Evolutionary conservation across 2,113 vertebrate genomes (phyloP).

Genomic region (Mus spicilegus): DNA sequence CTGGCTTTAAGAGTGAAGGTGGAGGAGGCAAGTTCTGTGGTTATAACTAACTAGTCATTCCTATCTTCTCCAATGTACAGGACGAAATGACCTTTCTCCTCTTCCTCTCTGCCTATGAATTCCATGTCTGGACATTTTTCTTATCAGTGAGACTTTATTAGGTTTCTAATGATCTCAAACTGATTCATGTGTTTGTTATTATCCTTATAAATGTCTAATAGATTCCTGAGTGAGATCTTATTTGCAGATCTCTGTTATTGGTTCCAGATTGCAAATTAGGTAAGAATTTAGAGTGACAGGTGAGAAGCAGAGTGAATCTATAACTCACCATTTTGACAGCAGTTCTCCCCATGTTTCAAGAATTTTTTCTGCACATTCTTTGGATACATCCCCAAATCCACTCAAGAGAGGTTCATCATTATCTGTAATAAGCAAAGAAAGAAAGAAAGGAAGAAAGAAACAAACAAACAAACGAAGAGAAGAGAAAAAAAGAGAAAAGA

Average conservation of each 20-base stretch:
- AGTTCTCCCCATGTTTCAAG: conserved; percentile 99
- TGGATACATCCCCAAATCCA: conserved; percentile 98
- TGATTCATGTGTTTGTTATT: conserved; percentile 4
- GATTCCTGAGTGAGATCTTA: background rate
- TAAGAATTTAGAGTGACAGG: background rate
- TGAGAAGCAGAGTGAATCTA: conserved; percentile 42
- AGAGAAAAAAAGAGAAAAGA: background rate
- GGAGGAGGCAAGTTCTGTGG: background rate
- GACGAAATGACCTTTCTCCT: background rate
- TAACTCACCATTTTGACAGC: conserved; percentile 96
- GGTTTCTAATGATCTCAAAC: conserved; percentile 50
- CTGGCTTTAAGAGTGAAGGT: background rate
- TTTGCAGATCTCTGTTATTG: background rate
- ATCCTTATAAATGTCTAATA: conserved; percentile 21
- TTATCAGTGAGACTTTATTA: conserved; percentile 34
- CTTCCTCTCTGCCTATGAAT: background rate
- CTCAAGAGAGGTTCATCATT: conserved; percentile 98
- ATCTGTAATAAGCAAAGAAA: conserved; percentile 87
- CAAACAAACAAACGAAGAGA: no score
- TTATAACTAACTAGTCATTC: background rate
- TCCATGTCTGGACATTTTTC: conserved; percentile 34
- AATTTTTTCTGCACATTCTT: conserved; percentile 99
- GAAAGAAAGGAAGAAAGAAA: no score
- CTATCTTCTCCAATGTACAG: background rate
- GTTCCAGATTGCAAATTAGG: conserved; percentile 32